Percentiles rank a stretch among this genome's conserved stretches.
Conservation (phyloP, 1,140 invertebrate genomes). For the Halictus rubicundus region DNA sequence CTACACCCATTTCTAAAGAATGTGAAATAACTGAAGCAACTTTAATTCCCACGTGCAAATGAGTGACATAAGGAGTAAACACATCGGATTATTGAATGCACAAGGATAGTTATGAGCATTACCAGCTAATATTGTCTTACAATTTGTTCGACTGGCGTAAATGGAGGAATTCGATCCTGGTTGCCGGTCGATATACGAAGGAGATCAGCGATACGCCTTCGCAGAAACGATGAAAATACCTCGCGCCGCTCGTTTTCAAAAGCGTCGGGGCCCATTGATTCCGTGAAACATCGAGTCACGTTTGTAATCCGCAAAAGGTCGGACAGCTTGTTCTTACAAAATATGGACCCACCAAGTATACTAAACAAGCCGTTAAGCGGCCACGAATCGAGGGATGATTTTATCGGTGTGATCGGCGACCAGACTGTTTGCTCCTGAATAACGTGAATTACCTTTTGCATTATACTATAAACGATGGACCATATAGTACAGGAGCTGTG, state of each 20-base stretch:
- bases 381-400: neutral
- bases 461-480: no score
- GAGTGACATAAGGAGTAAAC: neutral
- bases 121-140: neutral
- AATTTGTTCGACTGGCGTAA: neutral
- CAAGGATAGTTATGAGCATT: neutral
- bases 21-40: no score
- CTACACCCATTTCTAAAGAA: no score
- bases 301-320: neutral
- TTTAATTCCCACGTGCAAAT: no score
- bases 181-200: neutral
- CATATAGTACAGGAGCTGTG: neutral
- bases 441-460: neutral
- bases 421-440: neutral
- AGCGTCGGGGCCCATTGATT: constrained; percentile 4
- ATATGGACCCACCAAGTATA: no score
- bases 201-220: constrained; percentile 13
- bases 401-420: neutral
- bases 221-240: constrained; percentile 31
- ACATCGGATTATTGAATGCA: neutral
- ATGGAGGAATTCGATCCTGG: neutral
- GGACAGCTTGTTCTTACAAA: neutral
- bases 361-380: neutral
- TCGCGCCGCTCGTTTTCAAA: constrained; percentile 1
- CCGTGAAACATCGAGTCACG: neutral